These are phyloP conservation scores for Tipula unca DNA, from an alignment of 2,888 invertebrate genomes.

Conservation along the genomic window DNA sequence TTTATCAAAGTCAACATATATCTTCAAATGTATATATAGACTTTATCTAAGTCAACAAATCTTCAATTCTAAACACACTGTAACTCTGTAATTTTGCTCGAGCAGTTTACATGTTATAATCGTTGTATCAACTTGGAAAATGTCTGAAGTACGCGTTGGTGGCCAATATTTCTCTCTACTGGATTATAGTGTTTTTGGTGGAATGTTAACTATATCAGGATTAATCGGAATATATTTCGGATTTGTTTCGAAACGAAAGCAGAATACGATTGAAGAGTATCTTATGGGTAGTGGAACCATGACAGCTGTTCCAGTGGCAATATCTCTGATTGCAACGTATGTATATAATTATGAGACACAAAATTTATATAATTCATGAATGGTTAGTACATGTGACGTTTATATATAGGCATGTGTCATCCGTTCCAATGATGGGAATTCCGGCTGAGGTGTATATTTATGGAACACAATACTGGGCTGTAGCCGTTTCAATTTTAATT, in stretches of 20 bases:
- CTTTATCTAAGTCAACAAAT: too few relatives aligned
- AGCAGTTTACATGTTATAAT: too few relatives aligned
- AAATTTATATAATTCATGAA: not conserved
- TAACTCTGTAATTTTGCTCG: too few relatives aligned
- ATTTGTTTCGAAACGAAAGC: not conserved
- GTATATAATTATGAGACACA: not conserved
- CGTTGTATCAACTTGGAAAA: too few relatives aligned
- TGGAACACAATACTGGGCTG: not conserved
- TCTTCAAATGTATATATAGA: too few relatives aligned
- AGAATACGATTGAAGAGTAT: not conserved
- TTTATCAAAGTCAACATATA: too few relatives aligned
- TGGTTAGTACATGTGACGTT: not conserved
- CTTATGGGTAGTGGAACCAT: not conserved
- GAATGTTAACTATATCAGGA: not conserved
- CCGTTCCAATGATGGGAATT: not conserved
- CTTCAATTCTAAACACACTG: too few relatives aligned
- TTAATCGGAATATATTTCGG: not conserved
- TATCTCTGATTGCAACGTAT: not conserved
- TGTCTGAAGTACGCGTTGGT: too few relatives aligned
- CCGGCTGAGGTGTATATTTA: not conserved
- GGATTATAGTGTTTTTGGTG: not conserved
- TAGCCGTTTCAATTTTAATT: conserved; percentile 23
- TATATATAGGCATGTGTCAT: not conserved
- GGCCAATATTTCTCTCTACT: not conserved
- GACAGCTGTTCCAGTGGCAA: not conserved